Evolutionary conservation across 1,140 invertebrate genomes (phyloP), one percentile per base, ranked within the genome.

Genomic region (Cherax quadricarinatus): DNA sequence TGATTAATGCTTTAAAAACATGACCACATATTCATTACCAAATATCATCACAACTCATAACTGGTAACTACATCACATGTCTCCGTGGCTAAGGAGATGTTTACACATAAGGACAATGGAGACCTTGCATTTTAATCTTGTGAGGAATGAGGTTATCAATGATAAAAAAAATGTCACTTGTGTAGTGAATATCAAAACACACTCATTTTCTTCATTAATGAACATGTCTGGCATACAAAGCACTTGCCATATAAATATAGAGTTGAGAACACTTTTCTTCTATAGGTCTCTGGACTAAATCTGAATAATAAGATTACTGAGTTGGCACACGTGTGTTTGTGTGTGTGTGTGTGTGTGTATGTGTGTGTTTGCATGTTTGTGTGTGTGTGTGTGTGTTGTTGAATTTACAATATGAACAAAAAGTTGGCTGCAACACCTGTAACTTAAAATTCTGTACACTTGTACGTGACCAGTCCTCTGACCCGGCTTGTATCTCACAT

Each of bases 361-460:
- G 70, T 16, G 14, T 75, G 49, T n/a, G 53, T 16, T 5, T 75
- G 49, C n/a, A 49, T 75, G 48, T 49, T 41, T 57, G 70, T 16
- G 14, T 75, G 49, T 51, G 70, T 16, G 16, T 75, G 49, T 51
- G 70, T 75, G 48, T 49, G 48, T 41, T 86, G 70, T 49, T 86
- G 21, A 86, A 86, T 86, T 75, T 86, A 86, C 85, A 86, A 30
- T 86, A 86, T 86, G 66, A 86, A 86, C 85, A 83, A 86, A 86
- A 86, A 48, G 16, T 70, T 86, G 66, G 85, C 70, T 86, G 85
- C 70, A 86, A 86, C 70, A 86, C 70, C 85, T 86, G 85, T 86
- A 86, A 86, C 85, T 86, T 86, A 88, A 88, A 88, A 88, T 60
- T 88, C 86, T 88, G 86, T 88, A 88, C 86, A 88, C 86, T 88